Base-by-base conservation (phyloP, 2,797 vertebrate genomes). In the Smutsia gigantea region DNA sequence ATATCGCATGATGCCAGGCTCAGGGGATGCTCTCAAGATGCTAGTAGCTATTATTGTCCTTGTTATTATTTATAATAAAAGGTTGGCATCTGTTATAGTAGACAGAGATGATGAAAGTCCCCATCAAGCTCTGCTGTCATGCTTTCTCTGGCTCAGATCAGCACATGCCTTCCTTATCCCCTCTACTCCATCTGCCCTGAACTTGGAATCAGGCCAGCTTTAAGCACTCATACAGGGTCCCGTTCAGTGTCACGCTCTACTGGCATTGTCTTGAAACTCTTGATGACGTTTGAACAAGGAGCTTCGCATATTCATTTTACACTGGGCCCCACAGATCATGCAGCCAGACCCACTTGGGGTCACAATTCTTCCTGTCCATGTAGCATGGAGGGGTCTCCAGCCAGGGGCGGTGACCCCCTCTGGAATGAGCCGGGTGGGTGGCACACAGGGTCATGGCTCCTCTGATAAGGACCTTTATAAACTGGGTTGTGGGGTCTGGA, bases 51-150 rank as follows among this genome's bases (percentile, higher is more conserved):
- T 31, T 12, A 19, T 29, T 19, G 6, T 27, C 23, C 13, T 0
- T 6, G 37, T 3, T 39, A 23, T 59, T 39, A 64, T 42, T 72
- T n/a, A 13, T 17, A 37, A 64, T 27, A 7, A 87, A 59, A 39
- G 3, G 17, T 2, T 51, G 64, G 66, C 10, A 10, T 49, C 49
- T 9, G 0, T 9, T 15, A 4, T 4, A 11, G 7, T 8, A 34
- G 53, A 1, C 3, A 15, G 31, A 61, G 79, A 17, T 7, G 14
- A 6, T 4, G 42, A 84, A 10, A 75, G 55, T 37, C 25, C 18
- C 1, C 17, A 0, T 14, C 7, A 1, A 5, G 34, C 18, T n/a
- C 39, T 4, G 71, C 34, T 17, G 9, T 31, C 6, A 27, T 23
- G 34, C 25, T 57, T 59, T 15, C 64, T 37, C 18, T 37, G 49